These are phyloP conservation scores for Salvator merianae DNA, from an alignment of 2,113 vertebrate species.

Conservation along the genomic window DNA sequence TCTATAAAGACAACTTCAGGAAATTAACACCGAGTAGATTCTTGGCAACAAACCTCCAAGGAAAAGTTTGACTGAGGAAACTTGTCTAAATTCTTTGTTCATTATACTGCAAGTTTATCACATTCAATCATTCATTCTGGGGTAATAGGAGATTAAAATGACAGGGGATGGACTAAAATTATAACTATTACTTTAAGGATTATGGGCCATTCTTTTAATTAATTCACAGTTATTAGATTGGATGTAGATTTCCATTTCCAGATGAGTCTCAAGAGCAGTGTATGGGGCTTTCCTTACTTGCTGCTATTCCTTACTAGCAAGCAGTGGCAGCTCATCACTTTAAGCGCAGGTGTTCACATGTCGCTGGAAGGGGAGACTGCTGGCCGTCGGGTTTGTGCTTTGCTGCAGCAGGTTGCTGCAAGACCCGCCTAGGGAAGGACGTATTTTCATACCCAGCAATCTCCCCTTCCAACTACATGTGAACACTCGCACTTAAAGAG, in stretches of 20 bases:
- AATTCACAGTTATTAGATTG: neutral
- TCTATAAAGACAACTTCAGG: conserved; percentile 42
- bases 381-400: no score
- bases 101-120: conserved; percentile 2
- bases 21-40: conserved; percentile 31
- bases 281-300: no score
- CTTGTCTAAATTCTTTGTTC: neutral
- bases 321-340: no score
- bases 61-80: conserved; percentile 25
- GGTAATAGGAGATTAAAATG: neutral
- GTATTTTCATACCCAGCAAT: no score
- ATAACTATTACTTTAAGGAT: neutral
- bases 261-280: no score
- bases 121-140: neutral
- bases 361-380: no score
- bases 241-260: neutral
- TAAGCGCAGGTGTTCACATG: no score
- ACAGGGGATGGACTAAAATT: neutral
- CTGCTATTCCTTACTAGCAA: no score
- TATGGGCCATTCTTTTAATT: neutral
- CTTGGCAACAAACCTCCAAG: neutral
- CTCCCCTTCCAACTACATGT: no score
- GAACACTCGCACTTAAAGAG: no score
- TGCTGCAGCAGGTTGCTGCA: no score
- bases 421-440: no score